A percentile compares a stretch with the other conserved stretches of the same genome.
These are phyloP conservation scores for Rhamnusium bicolor DNA, from an alignment of 2,888 invertebrate species.

Conservation along the genomic window DNA sequence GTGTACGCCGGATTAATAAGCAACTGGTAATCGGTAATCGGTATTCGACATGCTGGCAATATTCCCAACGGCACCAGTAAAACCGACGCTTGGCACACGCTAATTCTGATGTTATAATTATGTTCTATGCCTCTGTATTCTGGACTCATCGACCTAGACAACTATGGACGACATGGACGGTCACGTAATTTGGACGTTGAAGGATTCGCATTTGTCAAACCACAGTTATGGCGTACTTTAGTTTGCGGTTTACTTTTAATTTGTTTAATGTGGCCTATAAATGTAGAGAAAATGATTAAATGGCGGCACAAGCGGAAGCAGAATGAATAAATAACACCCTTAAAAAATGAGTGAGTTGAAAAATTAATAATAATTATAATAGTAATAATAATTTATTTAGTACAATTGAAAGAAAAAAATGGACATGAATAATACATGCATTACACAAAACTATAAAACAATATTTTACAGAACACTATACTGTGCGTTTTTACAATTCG, in stretches of 20 bases:
- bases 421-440: too few species aligned
- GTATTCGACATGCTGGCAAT: conserved; percentile 10
- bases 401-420: too few species aligned
- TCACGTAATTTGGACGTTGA: neutral
- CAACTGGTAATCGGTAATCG: conserved; percentile 14
- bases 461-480: too few species aligned
- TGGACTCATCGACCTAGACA: neutral
- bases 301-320: neutral
- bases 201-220: conserved; percentile 6
- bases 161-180: neutral
- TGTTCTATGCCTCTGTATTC: neutral
- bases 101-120: neutral
- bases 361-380: too few species aligned
- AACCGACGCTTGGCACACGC: neutral
- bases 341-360: too few species aligned
- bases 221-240: neutral
- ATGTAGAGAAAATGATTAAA: neutral
- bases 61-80: conserved; percentile 5
- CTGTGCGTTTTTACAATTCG: too few species aligned
- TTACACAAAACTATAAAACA: too few species aligned
- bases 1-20: conserved; percentile 13
- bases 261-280: neutral
- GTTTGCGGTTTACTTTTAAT: neutral
- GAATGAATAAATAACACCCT: too few species aligned
- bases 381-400: too few species aligned